Conservation (phyloP, 2,113 vertebrate genomes). For the Mastomys coucha region DNA sequence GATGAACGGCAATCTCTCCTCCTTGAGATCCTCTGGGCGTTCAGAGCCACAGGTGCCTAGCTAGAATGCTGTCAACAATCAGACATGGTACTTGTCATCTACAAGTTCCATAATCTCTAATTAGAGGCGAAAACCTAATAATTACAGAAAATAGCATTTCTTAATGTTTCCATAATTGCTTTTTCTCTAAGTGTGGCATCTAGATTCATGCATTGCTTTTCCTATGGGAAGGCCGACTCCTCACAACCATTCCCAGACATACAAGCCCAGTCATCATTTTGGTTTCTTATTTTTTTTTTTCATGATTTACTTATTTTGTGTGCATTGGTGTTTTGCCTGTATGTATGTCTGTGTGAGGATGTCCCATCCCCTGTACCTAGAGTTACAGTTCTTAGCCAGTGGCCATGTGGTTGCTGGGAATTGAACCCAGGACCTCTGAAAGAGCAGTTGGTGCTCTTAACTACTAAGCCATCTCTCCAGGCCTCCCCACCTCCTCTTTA, state of each 20-base stretch:
- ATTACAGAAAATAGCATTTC: neutral
- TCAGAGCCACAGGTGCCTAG: neutral
- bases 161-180: neutral
- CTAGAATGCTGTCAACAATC: neutral
- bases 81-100: neutral
- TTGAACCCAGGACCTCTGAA: neutral
- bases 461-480: neutral
- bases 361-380: neutral
- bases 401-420: neutral
- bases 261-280: neutral
- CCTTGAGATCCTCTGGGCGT: neutral
- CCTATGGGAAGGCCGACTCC: neutral
- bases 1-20: neutral
- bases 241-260: neutral
- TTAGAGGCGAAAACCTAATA: neutral
- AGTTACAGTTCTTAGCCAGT: neutral
- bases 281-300: neutral
- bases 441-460: neutral
- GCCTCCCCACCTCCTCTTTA: too few species aligned
- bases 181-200: neutral
- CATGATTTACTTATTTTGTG: neutral
- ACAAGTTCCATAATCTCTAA: conserved; percentile 1
- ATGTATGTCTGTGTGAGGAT: neutral
- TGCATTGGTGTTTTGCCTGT: neutral
- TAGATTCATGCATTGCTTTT: neutral